A percentile compares a stretch with the other conserved stretches of the same genome.
phyloP scores from a whole-genome alignment of 2,797 vertebrate species.

The Poliocrania exsul region DNA sequence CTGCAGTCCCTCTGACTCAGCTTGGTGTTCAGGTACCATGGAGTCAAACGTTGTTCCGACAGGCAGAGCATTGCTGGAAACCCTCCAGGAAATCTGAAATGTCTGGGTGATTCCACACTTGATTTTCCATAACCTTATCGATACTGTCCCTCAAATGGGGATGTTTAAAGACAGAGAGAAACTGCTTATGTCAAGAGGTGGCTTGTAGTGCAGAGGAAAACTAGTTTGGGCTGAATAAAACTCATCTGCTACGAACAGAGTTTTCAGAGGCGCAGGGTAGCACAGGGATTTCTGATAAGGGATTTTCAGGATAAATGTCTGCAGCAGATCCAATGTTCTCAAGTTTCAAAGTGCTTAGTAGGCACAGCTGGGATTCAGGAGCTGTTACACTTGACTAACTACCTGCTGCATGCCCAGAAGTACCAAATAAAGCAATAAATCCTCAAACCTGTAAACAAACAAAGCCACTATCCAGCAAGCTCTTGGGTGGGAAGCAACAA shows the following conservation, averaged over 20 bases:
- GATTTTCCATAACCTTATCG: constrained; percentile 23
- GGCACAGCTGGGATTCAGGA: neutral
- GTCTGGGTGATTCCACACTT: constrained; percentile 27
- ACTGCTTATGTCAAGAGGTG: constrained; percentile 7
- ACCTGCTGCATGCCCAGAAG: neutral
- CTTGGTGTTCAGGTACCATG: constrained; percentile 21
- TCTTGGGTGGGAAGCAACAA: neutral
- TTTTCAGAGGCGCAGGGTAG: neutral
- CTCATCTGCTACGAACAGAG: neutral
- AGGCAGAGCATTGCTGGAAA: neutral
- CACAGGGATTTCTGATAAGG: neutral
- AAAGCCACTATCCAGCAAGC: neutral
- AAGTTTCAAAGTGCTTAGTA: neutral
- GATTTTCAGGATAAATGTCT: neutral
- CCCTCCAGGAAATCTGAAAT: constrained; percentile 32
- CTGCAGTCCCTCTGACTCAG: constrained; percentile 52
- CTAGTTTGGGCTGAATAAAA: neutral
- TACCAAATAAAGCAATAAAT: neutral
- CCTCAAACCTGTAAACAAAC: neutral
- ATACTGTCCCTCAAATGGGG: neutral
- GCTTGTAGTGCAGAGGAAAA: neutral
- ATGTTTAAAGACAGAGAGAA: neutral
- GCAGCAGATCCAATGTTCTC: neutral
- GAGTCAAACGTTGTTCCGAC: neutral
- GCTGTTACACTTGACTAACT: neutral